These are phyloP conservation scores for Sebastes hubbsi DNA, from an alignment of 2,797 vertebrate species.

Conservation along the genomic window DNA sequence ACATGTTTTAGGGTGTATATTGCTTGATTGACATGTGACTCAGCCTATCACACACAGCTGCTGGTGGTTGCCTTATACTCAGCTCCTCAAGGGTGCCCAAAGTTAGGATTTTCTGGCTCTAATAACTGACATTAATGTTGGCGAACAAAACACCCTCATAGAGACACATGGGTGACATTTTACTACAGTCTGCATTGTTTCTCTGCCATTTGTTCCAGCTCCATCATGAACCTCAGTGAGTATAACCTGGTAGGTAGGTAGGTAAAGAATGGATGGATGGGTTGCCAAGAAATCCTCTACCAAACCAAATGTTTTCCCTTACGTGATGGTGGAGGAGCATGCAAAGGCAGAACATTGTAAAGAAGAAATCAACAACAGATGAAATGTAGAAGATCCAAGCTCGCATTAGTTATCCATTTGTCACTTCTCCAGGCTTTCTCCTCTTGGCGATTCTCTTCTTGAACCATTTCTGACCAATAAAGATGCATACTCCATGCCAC, in stretches of 20 bases:
- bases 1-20: background rate
- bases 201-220: background rate
- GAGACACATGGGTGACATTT: background rate
- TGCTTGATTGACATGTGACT: background rate
- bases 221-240: background rate
- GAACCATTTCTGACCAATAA: constrained; percentile 79
- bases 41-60: background rate
- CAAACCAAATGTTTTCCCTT: background rate
- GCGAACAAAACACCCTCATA: background rate
- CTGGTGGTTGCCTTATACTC: background rate
- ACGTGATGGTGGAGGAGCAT: background rate
- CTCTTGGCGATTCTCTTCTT: constrained; percentile 13
- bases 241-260: background rate
- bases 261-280: background rate
- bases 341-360: background rate
- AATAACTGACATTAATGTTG: background rate
- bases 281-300: background rate
- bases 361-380: background rate
- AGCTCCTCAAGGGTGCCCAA: background rate
- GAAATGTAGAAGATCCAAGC: background rate
- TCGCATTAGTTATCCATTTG: background rate
- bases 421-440: background rate
- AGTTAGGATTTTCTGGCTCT: background rate
- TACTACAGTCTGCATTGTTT: background rate
- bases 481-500: constrained; percentile 83